A percentile compares a stretch with the other conserved stretches of the same genome.
Evolutionary conservation across 2,113 vertebrate species (phyloP).

Genomic region (Platycercus adscitus): DNA sequence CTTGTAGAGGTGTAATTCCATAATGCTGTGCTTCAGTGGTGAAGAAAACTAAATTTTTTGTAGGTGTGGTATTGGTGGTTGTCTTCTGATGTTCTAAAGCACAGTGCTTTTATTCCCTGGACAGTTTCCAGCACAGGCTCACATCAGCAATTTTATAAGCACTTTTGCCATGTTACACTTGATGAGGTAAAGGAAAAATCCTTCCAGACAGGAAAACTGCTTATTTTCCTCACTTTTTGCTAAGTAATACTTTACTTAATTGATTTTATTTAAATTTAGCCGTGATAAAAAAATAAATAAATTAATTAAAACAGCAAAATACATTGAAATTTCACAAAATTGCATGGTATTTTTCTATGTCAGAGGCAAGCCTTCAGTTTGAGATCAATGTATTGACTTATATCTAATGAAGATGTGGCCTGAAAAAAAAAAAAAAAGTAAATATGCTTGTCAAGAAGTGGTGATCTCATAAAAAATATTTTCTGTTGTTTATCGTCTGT

Average conservation of each 20-base stretch:
- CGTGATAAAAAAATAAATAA: background rate
- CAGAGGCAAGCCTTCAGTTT: slow-evolving; percentile 1
- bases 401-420: background rate
- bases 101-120: background rate
- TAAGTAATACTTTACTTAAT: background rate
- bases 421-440: background rate
- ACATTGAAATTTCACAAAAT: background rate
- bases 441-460: background rate
- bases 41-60: background rate
- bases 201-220: background rate
- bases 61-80: background rate
- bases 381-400: background rate
- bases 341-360: slow-evolving; percentile 25
- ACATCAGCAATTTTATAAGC: background rate
- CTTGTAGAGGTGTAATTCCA: background rate
- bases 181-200: background rate
- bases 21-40: background rate
- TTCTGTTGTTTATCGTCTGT: background rate
- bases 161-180: background rate
- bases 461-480: background rate
- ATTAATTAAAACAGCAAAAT: background rate
- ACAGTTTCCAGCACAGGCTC: background rate
- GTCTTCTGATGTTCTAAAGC: background rate
- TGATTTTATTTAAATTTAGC: slow-evolving; percentile 15
- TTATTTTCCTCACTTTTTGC: background rate